Base-by-base conservation (phyloP, 37 sponge, comb jelly and placozoan species). In the Ianthella basta region DNA sequence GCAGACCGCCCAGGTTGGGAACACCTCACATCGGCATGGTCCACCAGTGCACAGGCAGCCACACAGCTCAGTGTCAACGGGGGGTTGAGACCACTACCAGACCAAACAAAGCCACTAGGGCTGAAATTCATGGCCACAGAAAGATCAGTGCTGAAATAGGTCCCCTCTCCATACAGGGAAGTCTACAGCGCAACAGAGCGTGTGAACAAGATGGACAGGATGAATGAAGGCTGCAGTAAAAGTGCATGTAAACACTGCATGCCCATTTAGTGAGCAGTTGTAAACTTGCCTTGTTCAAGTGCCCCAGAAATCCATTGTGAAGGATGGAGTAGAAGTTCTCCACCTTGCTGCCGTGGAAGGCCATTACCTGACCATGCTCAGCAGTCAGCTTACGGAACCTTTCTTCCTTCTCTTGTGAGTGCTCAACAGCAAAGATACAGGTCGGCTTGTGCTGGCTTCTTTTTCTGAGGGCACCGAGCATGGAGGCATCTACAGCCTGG, bases 281-380 rank as follows among this genome's bases (percentile, higher is more conserved):
- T 8, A 44, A 8, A 44, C 86, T 27, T 24, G 86, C 95, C 78
- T 94, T 94, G 32, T 94, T 94, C 75, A 96, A 80, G 40, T 88
- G 86, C n/a, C 84, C 68, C 13, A 94, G 79, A 1, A 96, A 88
- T 15, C 97, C 97, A 83, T 91, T 83, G 85, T 91, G 91, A n/a
- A 93, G 56, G 38, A 96, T 96, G 36, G 95, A 96, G 57, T 91
- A 78, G 50, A 96, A 96, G 59, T 94, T 94, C 56, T 96, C 97
- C 60, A 96, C 65, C 13, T 85, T 82, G 55, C 85, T 94, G 16
- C 97, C 97, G 70, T 96, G 97, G 66, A 83, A 96, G 35, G 90
- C 97, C 18, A 74, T 44, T 20, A 96, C 56, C 24, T 60, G 60
- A 6, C 95, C 95, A 89, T 89, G 72, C 19, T 67, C 32, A 10